A percentile compares a stretch with the other conserved stretches of the same genome.
phyloP scores from a whole-genome alignment of 1,140 invertebrate species.

The Chironomus tepperi region DNA sequence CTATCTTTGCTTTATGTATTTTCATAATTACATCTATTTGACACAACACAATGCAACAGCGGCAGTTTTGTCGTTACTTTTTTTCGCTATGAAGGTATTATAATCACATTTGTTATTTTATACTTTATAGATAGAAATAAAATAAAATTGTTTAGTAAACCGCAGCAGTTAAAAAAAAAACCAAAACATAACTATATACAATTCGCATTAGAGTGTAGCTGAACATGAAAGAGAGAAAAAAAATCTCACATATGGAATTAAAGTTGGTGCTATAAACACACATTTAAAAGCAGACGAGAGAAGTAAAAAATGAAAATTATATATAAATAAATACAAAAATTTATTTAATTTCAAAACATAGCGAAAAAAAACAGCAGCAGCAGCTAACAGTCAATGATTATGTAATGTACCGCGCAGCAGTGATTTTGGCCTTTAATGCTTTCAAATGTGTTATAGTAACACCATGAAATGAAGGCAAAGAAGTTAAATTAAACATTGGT shows the following conservation, averaged over 20 bases:
- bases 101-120: no score
- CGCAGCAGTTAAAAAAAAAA: no score
- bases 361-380: not conserved
- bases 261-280: no score
- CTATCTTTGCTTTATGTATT: not conserved
- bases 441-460: not conserved
- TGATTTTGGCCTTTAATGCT: constrained; percentile 20
- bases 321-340: not conserved
- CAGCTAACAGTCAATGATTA: not conserved
- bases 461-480: not conserved
- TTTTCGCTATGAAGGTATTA: no score
- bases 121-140: no score
- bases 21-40: not conserved
- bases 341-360: not conserved
- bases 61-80: no score
- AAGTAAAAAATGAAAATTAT: not conserved
- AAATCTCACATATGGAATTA: no score
- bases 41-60: not conserved
- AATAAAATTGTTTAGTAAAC: no score
- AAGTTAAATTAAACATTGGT: not conserved
- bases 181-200: no score
- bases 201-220: no score
- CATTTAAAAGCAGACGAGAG: not conserved
- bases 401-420: constrained; percentile 6
- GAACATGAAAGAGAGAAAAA: no score